Evolutionary conservation across 1,140 invertebrate species (phyloP).

Genomic region (Cyclargus thomasi): DNA sequence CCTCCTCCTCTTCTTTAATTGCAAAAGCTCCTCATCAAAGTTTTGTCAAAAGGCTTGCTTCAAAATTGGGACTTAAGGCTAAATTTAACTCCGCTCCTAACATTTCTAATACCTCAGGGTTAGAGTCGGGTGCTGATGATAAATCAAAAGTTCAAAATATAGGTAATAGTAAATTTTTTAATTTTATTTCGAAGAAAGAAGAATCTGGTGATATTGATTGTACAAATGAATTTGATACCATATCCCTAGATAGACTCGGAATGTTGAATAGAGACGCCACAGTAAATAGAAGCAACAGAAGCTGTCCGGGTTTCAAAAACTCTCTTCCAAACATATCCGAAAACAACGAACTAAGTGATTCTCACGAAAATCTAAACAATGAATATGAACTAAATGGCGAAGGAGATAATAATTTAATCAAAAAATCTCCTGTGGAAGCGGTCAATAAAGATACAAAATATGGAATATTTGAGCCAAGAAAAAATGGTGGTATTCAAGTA

Average conservation of each 20-base stretch:
- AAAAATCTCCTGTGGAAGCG: conserved; percentile 36
- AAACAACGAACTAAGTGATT: conserved; percentile 63
- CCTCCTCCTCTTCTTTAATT: conserved; percentile 63
- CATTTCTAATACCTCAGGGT: conserved; percentile 55
- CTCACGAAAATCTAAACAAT: conserved; percentile 41
- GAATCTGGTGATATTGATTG: conserved; percentile 63
- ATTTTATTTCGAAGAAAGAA: conserved; percentile 64
- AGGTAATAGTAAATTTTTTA: conserved; percentile 71
- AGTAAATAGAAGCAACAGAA: conserved; percentile 66
- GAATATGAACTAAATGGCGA: conserved; percentile 30
- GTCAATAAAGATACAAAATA: conserved; percentile 41
- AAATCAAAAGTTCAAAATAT: conserved; percentile 57
- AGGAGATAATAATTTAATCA: conserved; percentile 28
- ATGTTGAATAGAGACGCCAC: conserved; percentile 60
- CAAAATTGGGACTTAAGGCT: conserved; percentile 71
- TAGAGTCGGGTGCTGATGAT: conserved; percentile 53
- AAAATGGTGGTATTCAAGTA: conserved; percentile 33
- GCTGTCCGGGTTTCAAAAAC: conserved; percentile 68
- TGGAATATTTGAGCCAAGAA: conserved; percentile 58
- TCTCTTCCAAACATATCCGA: conserved; percentile 68
- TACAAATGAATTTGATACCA: conserved; percentile 68
- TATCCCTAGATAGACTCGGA: conserved; percentile 62
- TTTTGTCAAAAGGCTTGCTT: conserved; percentile 73
- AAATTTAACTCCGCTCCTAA: conserved; percentile 71
- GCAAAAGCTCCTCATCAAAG: conserved; percentile 62